phyloP scores from a whole-genome alignment of 1,140 invertebrate species.

The Drosophila parabipectinata region DNA sequence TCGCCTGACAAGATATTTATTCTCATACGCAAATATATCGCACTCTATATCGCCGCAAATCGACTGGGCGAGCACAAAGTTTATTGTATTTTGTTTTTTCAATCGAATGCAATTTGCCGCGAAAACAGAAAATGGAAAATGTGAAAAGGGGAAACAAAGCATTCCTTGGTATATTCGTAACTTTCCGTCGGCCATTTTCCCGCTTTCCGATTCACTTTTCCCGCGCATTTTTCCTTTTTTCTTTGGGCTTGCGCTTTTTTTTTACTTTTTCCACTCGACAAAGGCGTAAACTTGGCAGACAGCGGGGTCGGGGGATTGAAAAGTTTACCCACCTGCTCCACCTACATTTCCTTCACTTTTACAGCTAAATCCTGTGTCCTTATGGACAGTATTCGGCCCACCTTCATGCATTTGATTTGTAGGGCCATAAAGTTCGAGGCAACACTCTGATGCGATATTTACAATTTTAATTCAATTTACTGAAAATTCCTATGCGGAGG shows the following conservation, averaged over 20 bases:
- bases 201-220: slow-evolving; percentile 39
- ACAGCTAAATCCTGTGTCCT: slow-evolving; percentile 26
- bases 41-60: slow-evolving; percentile 30
- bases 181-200: slow-evolving; percentile 26
- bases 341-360: background rate
- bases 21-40: slow-evolving; percentile 7
- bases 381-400: slow-evolving; percentile 52
- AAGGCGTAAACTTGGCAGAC: slow-evolving; percentile 54
- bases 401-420: slow-evolving; percentile 73
- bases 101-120: slow-evolving; percentile 54
- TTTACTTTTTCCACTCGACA: slow-evolving; percentile 23
- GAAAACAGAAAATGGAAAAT: slow-evolving; percentile 11
- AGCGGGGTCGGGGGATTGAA: slow-evolving; percentile 21
- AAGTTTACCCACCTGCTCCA: slow-evolving; percentile 4
- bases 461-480: slow-evolving; percentile 81
- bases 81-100: slow-evolving; percentile 29
- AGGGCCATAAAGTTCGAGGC: slow-evolving; percentile 70
- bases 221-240: slow-evolving; percentile 28
- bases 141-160: slow-evolving; percentile 31
- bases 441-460: slow-evolving; percentile 59
- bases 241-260: slow-evolving; percentile 22
- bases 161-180: slow-evolving; percentile 26
- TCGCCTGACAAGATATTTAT: slow-evolving; percentile 15
- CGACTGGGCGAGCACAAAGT: slow-evolving; percentile 25
- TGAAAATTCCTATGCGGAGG: slow-evolving; percentile 36